A percentile compares a stretch with the other conserved stretches of the same genome.
Evolutionary conservation across 2,797 vertebrate genomes (phyloP).

Genomic region (Erithacus rubecula): DNA sequence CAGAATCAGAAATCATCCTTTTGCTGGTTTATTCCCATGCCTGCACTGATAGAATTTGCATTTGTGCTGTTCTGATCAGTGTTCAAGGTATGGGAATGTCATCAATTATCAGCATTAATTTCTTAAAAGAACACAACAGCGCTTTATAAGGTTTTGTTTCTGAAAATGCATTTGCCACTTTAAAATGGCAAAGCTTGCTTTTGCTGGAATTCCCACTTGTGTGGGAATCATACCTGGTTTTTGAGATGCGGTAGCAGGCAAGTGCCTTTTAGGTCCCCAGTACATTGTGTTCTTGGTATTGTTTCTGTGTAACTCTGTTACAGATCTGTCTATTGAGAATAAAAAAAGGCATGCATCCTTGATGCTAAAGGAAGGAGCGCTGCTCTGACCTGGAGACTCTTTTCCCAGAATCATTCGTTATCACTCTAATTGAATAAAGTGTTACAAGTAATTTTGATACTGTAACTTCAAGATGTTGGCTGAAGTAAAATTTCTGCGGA

Average conservation of each 20-base stretch:
- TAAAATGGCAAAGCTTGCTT: not conserved
- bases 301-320: not conserved
- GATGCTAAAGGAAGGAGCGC: not conserved
- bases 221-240: not conserved
- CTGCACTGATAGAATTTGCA: not conserved
- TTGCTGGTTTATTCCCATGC: not conserved
- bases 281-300: not conserved
- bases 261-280: not conserved
- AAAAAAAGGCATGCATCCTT: not conserved
- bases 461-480: not conserved
- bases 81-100: not conserved
- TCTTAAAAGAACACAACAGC: not conserved
- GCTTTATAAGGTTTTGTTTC: not conserved
- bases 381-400: not conserved
- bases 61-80: accelerated
- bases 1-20: not conserved
- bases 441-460: not conserved
- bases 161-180: not conserved
- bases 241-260: not conserved
- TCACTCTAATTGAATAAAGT: not conserved
- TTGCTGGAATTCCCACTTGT: accelerated
- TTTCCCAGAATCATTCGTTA: not conserved
- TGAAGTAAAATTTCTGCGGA: not conserved
- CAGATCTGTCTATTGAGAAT: not conserved
- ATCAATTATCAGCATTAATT: not conserved